Evolutionary conservation across 2,888 invertebrate genomes (phyloP), one percentile per base, ranked within the genome.

Genomic region (Dryocosmus kuriphilus): DNA sequence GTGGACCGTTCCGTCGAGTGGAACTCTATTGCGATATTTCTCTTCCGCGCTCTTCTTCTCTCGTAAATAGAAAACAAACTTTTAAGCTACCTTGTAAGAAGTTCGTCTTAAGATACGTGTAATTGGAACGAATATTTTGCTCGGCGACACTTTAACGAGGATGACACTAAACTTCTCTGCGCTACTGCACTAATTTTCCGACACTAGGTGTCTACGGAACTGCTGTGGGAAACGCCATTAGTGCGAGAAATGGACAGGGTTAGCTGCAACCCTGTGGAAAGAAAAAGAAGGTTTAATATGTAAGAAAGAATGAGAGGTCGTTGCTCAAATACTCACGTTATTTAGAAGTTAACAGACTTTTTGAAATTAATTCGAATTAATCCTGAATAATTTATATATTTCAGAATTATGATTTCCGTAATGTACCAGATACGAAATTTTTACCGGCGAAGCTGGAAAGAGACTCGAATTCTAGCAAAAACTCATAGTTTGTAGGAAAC

Each of bases 141-240:
- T 30, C 51, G 30, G 27, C 51, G 51, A 71, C 51, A 71, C 30
- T 71, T 71, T 51, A 51, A 71, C 30, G 51, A 71, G 24, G 51
- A 51, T 71, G 51, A 51, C 71, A 51, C 71, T 71, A 30, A 71
- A 51, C 71, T 71, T 71, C 71, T 71, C 19, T 51, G 71, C 71
- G 71, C 46, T 71, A n/a, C 71, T 71, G 30, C 51, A 71, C 71
- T 71, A 71, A 71, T 71, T 71, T 71, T 27, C n/a, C 51, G n/a
- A 51, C 27, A 32, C 11, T 51, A 19, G 51, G n/a, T 71, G 51
- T 71, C 46, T n/a, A 51, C 51, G 51, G 30, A 71, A 51, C 27
- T 71, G n/a, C 46, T 71, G 14, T 30, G 19, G 71, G 30, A 71
- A 51, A 71, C 6, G 30, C 71, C 51, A 51, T 51, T 71, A 51